Evolutionary conservation across 1,140 invertebrate species (phyloP), one percentile per base, ranked within the genome.

Genomic region (Theocolax elegans): DNA sequence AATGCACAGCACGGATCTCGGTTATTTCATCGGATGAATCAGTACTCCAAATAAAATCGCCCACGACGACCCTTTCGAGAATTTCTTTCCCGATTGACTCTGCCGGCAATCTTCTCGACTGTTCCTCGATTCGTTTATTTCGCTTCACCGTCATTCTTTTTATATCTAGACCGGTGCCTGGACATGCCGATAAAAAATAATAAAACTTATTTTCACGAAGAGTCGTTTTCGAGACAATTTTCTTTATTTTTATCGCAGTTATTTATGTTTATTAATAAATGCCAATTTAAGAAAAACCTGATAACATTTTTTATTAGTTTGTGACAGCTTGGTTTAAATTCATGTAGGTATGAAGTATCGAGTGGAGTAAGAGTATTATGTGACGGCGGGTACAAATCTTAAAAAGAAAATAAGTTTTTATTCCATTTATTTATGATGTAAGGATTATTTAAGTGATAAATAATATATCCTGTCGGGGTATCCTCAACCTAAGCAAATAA

Each of bases 11-110:
- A 48, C 3, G 46, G 19, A 19, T 25, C 46, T 12, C 10, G 19
- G 23, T 13, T 49, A 49, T 49, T 49, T 49, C 48, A 49, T 13
- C 12, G 12, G 25, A 27, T 29, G 15, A 23, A 19, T 27, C 1
- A 23, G 49, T 13, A 27, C 25, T 51, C 23, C 21, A 51, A 51
- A 51, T 51, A 27, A 27, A 51, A 51, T 51, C 21, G n/a, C 19
- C 10, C 46, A 17, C 4, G n/a, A 48, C 19, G 46, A 48, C 46
- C 19, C 19, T 48, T 23, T 25, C 21, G 46, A 49, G 46, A 49
- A 25, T 49, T 49, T 49, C 46, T 49, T 49, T 21, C 46, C 23
- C 46, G 46, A 49, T 10, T 49, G 12, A 49, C 46, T 49, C 19
- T 21, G 19, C 7, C 21, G 46, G 46, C 46, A 25, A 49, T 49